Evolutionary conservation across 2,888 invertebrate genomes (phyloP).

Genomic region (Sphinx pinastri): DNA sequence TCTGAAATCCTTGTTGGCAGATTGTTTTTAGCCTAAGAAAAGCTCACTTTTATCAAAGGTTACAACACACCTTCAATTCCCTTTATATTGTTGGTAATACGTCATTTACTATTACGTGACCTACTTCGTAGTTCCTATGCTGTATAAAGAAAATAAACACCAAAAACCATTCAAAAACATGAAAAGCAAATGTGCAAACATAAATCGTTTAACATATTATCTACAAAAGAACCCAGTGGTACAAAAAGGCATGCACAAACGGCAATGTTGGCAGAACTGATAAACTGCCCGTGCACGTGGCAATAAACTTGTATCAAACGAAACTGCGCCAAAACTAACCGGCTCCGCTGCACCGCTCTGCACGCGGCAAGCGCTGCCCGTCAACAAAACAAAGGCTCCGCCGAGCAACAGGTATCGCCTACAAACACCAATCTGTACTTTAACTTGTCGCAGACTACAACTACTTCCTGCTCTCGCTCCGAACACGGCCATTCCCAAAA

Average conservation of each 20-base stretch:
- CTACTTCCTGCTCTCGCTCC: constrained; percentile 2
- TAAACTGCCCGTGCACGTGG: constrained; percentile 20
- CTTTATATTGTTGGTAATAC: no score
- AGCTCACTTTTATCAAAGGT: no score
- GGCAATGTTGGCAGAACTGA: constrained; percentile 18
- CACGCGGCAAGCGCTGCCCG: constrained; percentile 55
- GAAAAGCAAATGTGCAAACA: neutral
- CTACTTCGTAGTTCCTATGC: neutral
- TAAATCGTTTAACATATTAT: neutral
- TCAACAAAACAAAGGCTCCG: constrained; percentile 70
- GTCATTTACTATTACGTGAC: no score
- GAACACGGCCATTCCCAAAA: neutral
- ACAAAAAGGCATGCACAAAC: constrained; percentile 21
- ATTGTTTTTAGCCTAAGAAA: no score
- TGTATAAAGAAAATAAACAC: neutral
- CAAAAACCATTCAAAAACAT: neutral
- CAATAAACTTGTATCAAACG: constrained; percentile 24
- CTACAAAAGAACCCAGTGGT: neutral
- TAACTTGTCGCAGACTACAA: constrained; percentile 22
- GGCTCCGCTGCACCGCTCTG: constrained; percentile 12
- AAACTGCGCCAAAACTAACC: constrained; percentile 38
- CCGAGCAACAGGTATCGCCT: constrained; percentile 65
- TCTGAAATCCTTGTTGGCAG: no score
- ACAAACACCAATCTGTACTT: constrained; percentile 24
- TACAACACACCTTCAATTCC: no score